Base-by-base conservation (phyloP, 1,140 invertebrate species). In the Cylas formicarius region DNA sequence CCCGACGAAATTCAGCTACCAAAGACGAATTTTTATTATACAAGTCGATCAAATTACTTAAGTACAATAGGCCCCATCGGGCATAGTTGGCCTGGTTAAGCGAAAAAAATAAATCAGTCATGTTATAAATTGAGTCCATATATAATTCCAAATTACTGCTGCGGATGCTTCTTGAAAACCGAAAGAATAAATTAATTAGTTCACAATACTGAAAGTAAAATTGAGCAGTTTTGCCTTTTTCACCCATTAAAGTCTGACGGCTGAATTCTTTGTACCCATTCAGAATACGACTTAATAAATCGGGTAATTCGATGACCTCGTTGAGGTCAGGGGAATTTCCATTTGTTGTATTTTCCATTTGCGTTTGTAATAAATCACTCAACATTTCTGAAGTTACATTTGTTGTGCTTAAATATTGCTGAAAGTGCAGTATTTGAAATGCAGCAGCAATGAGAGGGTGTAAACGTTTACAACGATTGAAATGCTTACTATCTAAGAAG, bases 401-500 rank as follows among this genome's bases (percentile, higher is more conserved):
- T 21, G 34, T 46, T 50, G 36, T 23, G 8, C 22, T 44, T 55
- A 57, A 55, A 61, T 55, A 62, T 20, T 53, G 54, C 37, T 56
- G 49, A 24, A 50, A 39, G 24, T 45, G 40, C 16, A 49, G 24
- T 11, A 34, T 55, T n/a, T n/a, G n/a, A n/a, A n/a, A n/a, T 13
- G 57, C 65, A 33, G 43, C 48, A 33, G 59, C 45, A 9, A 57
- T 40, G 20, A 67, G 36, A 6, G 58, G 60, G 56, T 70, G 61
- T 38, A 69, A 29, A 14, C 62, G 48, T 48, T 68, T 69, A 36
- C 65, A 68, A 9, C 66, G 40, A 49, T 67, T 70, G 43, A 60
- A 70, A 58, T 68, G 60, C 42, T 63, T 68, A 14, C 66, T 52
- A 18, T 50, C 50, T 10, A 69, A 26, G 46, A 68, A 66, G 22